Percentiles rank a stretch among this genome's conserved stretches.
Evolutionary conservation across 37 sponge, comb jelly and placozoan species (phyloP).

Genomic region (Dysidea cf. avara): DNA sequence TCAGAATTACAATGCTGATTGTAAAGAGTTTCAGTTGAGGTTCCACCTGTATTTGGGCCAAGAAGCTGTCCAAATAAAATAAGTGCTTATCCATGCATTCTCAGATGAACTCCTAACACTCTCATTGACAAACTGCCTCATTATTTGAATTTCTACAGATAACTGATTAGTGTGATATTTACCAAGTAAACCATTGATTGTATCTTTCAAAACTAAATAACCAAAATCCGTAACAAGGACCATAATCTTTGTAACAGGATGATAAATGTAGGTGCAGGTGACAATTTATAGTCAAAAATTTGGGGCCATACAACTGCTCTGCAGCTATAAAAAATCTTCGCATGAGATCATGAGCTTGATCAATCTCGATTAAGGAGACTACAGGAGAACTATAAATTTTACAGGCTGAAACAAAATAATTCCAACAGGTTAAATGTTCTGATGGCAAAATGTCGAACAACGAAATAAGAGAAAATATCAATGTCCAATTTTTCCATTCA

Average conservation of each 20-base stretch:
- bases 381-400: background rate
- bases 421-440: background rate
- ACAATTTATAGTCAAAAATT: background rate
- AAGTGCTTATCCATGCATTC: too few relatives aligned
- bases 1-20: too few relatives aligned
- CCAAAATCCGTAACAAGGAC: background rate
- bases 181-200: background rate
- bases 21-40: too few relatives aligned
- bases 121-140: slow-evolving; percentile 2
- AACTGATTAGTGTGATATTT: background rate
- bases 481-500: slow-evolving; percentile 16
- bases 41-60: too few relatives aligned
- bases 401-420: background rate
- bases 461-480: background rate
- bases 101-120: too few relatives aligned
- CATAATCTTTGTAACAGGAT: background rate
- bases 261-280: background rate
- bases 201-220: too few relatives aligned
- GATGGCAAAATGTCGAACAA: background rate
- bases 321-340: background rate
- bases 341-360: background rate
- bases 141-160: slow-evolving; percentile 14
- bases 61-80: too few relatives aligned
- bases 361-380: background rate
- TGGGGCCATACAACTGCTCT: background rate